A percentile compares a stretch with the other conserved stretches of the same genome.
These are phyloP conservation scores for Spongia lamella DNA, from an alignment of 37 sponge, comb jelly and placozoan species.

Conservation along the genomic window DNA sequence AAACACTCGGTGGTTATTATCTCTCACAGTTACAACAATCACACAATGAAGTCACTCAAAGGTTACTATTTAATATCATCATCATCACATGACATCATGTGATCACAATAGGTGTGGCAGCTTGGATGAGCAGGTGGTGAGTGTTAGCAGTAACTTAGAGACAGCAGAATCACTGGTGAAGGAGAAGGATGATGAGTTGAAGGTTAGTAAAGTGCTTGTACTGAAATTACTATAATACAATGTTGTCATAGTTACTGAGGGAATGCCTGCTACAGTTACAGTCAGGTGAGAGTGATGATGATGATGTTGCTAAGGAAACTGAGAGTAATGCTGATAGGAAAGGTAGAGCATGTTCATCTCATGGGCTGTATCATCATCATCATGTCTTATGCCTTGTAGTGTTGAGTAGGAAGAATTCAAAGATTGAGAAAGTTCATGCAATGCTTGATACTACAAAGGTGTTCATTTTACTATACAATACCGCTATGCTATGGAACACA, in stretches of 20 bases:
- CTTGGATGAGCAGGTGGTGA: neutral
- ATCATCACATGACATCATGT: neutral
- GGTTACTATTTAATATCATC: neutral
- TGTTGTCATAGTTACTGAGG: constrained; percentile 20
- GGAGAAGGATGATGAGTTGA: constrained; percentile 34
- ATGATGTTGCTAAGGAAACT: neutral
- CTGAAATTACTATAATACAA: neutral
- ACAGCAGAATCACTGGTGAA: neutral
- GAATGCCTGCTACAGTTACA: constrained; percentile 43
- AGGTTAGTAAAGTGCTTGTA: constrained; percentile 3
- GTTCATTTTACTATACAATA: neutral
- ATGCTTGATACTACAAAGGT: constrained; percentile 81
- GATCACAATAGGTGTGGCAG: constrained; percentile 5
- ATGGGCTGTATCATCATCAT: neutral
- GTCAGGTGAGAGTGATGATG: constrained; percentile 2
- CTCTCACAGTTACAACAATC: too few species aligned
- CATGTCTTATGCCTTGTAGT: neutral
- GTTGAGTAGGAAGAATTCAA: neutral
- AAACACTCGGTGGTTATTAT: too few species aligned
- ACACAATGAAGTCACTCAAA: too few species aligned
- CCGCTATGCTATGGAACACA: too few species aligned
- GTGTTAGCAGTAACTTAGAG: neutral
- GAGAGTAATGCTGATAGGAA: neutral
- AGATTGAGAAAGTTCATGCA: constrained; percentile 54
- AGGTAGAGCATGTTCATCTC: neutral